phyloP scores from a whole-genome alignment of 1,140 invertebrate species.

The Drosophila yakuba region DNA sequence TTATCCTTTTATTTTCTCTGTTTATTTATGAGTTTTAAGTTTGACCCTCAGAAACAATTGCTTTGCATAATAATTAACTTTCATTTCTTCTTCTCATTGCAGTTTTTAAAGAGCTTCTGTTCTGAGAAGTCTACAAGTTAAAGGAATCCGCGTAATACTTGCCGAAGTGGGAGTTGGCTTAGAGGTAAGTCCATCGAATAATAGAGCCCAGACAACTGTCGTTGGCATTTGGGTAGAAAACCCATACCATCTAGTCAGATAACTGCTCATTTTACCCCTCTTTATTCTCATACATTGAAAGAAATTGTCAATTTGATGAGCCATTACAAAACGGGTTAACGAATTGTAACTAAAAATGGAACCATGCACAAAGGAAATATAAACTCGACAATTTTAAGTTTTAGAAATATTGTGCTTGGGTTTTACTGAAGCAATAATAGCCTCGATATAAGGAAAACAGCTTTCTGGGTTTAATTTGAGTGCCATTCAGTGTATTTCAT shows the following conservation, averaged over 20 bases:
- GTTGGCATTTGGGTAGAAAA: constrained; percentile 24
- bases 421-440: no score
- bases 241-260: background rate
- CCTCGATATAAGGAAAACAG: no score
- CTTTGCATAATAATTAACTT: constrained; percentile 17
- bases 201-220: constrained; percentile 25
- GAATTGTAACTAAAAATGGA: no score
- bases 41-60: background rate
- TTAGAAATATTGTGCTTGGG: no score
- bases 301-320: background rate
- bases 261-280: background rate
- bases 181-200: constrained; percentile 27
- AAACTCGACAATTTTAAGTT: no score
- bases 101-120: constrained; percentile 15
- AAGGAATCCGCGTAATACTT: background rate
- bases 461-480: background rate
- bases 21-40: background rate
- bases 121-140: constrained; percentile 2
- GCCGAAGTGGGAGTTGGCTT: background rate
- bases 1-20: background rate
- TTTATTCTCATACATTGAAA: background rate
- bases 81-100: constrained; percentile 29
- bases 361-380: no score
- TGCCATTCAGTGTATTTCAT: constrained; percentile 2
- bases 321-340: no score